Percentiles rank a stretch among this genome's conserved stretches.
These are phyloP conservation scores for Thumatha senex DNA, from an alignment of 2,888 invertebrate species.

Conservation along the genomic window DNA sequence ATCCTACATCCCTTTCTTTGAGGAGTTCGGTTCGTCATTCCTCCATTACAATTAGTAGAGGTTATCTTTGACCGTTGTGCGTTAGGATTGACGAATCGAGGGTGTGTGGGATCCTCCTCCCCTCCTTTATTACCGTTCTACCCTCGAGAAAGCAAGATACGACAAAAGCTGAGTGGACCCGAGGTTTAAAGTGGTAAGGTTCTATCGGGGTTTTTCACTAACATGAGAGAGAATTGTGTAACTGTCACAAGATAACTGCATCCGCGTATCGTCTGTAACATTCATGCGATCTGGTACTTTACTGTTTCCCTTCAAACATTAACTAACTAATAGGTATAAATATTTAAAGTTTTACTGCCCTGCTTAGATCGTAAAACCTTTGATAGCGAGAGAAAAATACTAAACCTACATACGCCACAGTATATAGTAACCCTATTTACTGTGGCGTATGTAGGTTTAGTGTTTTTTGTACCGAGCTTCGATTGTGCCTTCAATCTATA, in stretches of 20 bases:
- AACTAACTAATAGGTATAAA: conserved; percentile 6
- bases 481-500: neutral
- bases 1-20: no score
- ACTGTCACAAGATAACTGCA: no score
- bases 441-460: neutral
- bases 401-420: neutral
- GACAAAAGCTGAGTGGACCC: no score
- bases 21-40: no score
- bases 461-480: neutral
- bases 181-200: no score
- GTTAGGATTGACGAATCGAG: no score
- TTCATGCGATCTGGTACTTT: no score
- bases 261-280: neutral
- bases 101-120: no score
- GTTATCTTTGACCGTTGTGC: no score
- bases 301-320: neutral
- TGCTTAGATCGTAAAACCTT: conserved; percentile 2
- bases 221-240: neutral
- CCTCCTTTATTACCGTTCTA: no score
- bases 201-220: neutral
- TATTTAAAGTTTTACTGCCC: conserved; percentile 12
- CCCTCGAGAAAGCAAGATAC: no score
- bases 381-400: conserved; percentile 3
- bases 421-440: neutral
- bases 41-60: no score